A percentile compares a stretch with the other conserved stretches of the same genome.
phyloP scores from a whole-genome alignment of 2,888 invertebrate genomes.

The Tupiocoris notatus region DNA sequence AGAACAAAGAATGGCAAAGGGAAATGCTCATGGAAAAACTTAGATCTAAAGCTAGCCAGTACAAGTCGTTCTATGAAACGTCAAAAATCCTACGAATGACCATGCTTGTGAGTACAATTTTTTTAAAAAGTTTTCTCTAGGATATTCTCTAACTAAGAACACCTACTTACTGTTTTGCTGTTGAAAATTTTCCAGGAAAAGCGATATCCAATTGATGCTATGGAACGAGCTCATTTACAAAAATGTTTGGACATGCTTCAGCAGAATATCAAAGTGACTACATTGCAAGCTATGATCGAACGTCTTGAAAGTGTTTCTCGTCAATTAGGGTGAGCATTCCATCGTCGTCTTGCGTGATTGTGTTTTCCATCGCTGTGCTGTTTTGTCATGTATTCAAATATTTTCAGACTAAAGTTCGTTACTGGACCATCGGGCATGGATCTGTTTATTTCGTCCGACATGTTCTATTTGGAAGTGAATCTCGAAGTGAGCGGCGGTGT shows the following conservation, averaged over 20 bases:
- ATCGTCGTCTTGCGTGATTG: no score
- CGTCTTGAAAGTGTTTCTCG: conserved; percentile 86
- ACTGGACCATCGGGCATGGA: conserved; percentile 77
- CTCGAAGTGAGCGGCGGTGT: conserved; percentile 80
- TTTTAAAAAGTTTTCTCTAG: background rate
- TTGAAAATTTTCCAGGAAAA: conserved; percentile 85
- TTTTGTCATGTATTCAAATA: no score
- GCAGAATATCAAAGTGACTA: conserved; percentile 89
- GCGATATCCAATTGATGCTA: conserved; percentile 79
- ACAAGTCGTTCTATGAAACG: conserved; percentile 79
- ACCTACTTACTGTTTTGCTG: no score
- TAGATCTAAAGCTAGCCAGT: conserved; percentile 76
- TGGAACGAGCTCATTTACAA: conserved; percentile 81
- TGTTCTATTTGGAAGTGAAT: conserved; percentile 92
- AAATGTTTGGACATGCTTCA: conserved; percentile 89
- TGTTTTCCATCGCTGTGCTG: no score
- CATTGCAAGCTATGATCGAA: conserved; percentile 87
- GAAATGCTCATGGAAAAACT: conserved; percentile 90
- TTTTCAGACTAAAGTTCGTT: conserved; percentile 83
- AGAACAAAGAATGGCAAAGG: conserved; percentile 73
- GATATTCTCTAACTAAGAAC: no score
- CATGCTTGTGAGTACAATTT: conserved; percentile 64
- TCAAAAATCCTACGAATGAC: conserved; percentile 86
- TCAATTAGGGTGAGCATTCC: conserved; percentile 71
- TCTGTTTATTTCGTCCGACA: conserved; percentile 90